phyloP scores from a whole-genome alignment of 2,888 invertebrate genomes.

The Liopterus haemorrhoidalis region DNA sequence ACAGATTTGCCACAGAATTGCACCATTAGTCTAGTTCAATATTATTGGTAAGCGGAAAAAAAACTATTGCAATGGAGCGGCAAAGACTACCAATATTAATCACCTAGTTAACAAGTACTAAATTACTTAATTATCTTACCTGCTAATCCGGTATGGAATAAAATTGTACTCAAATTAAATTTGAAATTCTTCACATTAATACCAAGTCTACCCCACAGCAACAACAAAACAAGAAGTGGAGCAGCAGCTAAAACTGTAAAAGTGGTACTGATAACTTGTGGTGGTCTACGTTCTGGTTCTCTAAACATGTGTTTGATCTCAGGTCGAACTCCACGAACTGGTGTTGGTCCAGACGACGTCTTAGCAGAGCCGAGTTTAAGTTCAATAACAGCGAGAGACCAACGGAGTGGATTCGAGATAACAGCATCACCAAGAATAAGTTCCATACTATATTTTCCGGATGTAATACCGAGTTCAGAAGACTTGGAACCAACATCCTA shows the following conservation, averaged over 20 bases:
- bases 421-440: conserved; percentile 88
- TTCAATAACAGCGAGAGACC: conserved; percentile 73
- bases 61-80: too few species aligned
- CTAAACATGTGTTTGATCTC: conserved; percentile 81
- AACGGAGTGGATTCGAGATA: conserved; percentile 81
- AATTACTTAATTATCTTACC: conserved; percentile 41
- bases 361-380: conserved; percentile 57
- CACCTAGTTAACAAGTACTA: conserved; percentile 3
- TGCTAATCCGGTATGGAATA: conserved; percentile 86
- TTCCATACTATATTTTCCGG: conserved; percentile 75
- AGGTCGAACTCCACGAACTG: conserved; percentile 49
- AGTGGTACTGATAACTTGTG: conserved; percentile 78
- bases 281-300: conserved; percentile 84
- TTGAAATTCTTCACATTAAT: conserved; percentile 82
- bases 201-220: conserved; percentile 81
- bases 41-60: too few species aligned
- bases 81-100: too few species aligned
- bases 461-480: conserved; percentile 68
- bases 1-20: too few species aligned
- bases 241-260: conserved; percentile 80
- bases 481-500: conserved; percentile 74
- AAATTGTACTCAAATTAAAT: conserved; percentile 67
- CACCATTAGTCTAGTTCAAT: too few species aligned
- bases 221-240: conserved; percentile 74
- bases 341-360: conserved; percentile 33